Base-by-base conservation (phyloP, 1,140 invertebrate genomes). In the Euborellia annulipes region DNA sequence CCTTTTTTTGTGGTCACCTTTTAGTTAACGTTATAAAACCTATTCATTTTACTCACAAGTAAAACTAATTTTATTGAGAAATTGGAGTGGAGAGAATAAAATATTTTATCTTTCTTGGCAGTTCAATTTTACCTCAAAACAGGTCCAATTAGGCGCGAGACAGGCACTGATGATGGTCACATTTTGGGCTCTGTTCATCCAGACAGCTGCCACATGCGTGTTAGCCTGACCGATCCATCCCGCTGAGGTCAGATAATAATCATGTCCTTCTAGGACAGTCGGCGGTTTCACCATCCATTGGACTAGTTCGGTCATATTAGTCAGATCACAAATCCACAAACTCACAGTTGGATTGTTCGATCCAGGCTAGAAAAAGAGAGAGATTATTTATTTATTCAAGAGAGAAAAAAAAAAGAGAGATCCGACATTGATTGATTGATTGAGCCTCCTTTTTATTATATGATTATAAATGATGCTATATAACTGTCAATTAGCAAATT, bases 131-230 rank as follows among this genome's bases (percentile, higher is more conserved):
- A 86, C 85, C 71, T 87, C 81, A 50, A 76, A 69, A 60, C 89
- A 93, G 17, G 77, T 78, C 83, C 85, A 90, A 52, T 73, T 75
- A 2, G 47, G 47, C 4, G 73, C 70, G 13, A 74, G 71, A 60
- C 90, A 95, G 22, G 81, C 72, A 34, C 83, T 83, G 41, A 85
- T 75, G 36, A 85, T 70, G 51, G 79, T 84, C 30, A 82, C 69
- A 62, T 93, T 95, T 65, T 95, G 91, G 27, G 82, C 77, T 51
- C 91, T 73, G 55, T 87, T 89, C 73, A 93, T 81, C 83, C 87
- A 94, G 17, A 87, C 79, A 3, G 88, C 78, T 14, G 84, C 75
- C 38, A 93, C 69, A 56, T 85, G 75, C 43, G 65, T 65, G 57
- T 79, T 79, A 41, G 67, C 61, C 37, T 76, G 69, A 51, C 81